Evolutionary conservation across 2,888 invertebrate genomes (phyloP).

Genomic region (Andrena marginata): DNA sequence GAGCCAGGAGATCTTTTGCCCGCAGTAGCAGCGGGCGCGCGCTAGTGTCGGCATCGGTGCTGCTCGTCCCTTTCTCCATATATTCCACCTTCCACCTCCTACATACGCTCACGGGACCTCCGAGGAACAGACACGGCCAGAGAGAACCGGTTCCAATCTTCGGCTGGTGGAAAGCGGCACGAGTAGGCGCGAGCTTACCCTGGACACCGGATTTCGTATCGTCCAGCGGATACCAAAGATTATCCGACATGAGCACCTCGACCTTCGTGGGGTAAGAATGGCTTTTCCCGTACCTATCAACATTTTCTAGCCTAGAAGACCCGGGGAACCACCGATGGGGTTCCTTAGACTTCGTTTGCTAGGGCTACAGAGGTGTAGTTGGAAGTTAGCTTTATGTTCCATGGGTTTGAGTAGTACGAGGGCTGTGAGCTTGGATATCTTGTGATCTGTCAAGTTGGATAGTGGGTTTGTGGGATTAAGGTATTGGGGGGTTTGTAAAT

Average conservation of each 20-base stretch:
- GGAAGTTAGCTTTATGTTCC: no score
- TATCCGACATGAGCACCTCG: constrained; percentile 68
- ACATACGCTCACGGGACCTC: constrained; percentile 25
- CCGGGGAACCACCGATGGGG: no score
- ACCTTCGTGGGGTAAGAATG: constrained; percentile 69
- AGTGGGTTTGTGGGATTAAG: no score
- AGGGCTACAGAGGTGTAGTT: no score
- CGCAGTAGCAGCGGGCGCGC: constrained; percentile 81
- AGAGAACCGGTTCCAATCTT: constrained; percentile 67
- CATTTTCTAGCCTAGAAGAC: neutral
- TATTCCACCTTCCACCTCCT: constrained; percentile 59
- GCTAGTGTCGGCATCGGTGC: constrained; percentile 80
- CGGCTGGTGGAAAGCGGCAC: constrained; percentile 61
- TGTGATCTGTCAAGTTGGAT: no score
- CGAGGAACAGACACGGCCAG: constrained; percentile 42
- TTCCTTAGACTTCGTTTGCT: no score
- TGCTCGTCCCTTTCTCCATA: constrained; percentile 63
- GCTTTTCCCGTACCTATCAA: constrained; percentile 25
- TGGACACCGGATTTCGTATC: constrained; percentile 52
- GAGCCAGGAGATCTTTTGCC: constrained; percentile 44
- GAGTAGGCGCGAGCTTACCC: constrained; percentile 54
- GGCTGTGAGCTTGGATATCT: no score
- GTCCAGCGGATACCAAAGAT: constrained; percentile 52
- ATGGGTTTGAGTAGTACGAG: no score
- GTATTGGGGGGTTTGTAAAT: no score